Percentiles rank a stretch among this genome's conserved stretches.
Evolutionary conservation across 2,888 invertebrate genomes (phyloP).

Genomic region (Lasioglossum pauxillum): DNA sequence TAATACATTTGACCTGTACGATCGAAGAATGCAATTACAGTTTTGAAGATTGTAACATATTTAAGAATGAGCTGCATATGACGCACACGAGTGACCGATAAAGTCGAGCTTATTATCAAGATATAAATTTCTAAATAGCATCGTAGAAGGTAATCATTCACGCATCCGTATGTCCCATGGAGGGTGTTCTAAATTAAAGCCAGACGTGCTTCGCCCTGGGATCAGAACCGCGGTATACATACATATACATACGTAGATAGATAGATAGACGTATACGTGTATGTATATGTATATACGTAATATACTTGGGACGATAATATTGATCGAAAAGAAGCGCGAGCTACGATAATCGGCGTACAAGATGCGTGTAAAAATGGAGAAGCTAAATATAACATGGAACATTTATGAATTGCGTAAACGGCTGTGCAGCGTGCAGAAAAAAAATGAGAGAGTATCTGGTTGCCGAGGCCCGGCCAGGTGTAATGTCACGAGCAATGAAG

Average conservation of each 20-base stretch:
- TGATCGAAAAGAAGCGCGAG: slow-evolving; percentile 76
- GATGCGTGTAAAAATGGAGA: slow-evolving; percentile 78
- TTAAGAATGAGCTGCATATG: background rate
- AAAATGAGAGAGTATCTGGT: slow-evolving; percentile 73
- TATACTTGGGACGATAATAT: slow-evolving; percentile 48
- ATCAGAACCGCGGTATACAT: slow-evolving; percentile 55
- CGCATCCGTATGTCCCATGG: slow-evolving; percentile 78
- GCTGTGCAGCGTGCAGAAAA: slow-evolving; percentile 83
- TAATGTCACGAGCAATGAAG: slow-evolving; percentile 72
- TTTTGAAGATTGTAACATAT: no score
- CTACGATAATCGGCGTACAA: slow-evolving; percentile 76
- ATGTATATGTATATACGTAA: background rate
- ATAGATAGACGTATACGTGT: background rate
- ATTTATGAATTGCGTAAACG: slow-evolving; percentile 83
- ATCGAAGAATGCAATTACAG: no score
- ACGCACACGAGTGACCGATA: no score
- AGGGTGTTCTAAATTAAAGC: slow-evolving; percentile 60
- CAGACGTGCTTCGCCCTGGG: slow-evolving; percentile 50
- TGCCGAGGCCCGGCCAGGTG: slow-evolving; percentile 75
- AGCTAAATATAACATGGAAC: slow-evolving; percentile 83
- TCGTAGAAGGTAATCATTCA: slow-evolving; percentile 41
- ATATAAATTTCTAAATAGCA: slow-evolving; percentile 1
- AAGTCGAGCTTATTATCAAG: background rate
- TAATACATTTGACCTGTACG: no score
- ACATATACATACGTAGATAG: background rate